Evolutionary conservation across 2,888 invertebrate genomes (phyloP).

Genomic region (Pyrgus malvae): DNA sequence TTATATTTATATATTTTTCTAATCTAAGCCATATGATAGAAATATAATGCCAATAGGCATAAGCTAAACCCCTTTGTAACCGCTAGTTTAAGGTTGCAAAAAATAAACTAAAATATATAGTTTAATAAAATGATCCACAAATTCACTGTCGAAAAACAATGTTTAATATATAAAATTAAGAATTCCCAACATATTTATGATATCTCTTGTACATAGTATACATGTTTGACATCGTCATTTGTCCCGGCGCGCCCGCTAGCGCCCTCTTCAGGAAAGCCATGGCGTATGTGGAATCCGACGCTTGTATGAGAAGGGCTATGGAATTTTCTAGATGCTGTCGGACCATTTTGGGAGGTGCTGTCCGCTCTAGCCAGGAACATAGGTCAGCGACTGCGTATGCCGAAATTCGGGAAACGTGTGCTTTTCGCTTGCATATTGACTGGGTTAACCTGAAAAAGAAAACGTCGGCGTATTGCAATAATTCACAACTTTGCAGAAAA

Average conservation of each 20-base stretch:
- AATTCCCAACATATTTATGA: conserved; percentile 74
- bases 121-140: no score
- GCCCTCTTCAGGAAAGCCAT: conserved; percentile 67
- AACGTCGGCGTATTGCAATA: no score
- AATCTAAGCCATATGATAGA: no score
- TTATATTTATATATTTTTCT: no score
- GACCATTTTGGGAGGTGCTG: conserved; percentile 56
- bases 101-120: no score
- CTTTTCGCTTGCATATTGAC: conserved; percentile 66
- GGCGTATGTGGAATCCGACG: conserved; percentile 59
- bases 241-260: conserved; percentile 58
- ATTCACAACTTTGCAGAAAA: no score
- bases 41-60: no score
- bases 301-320: conserved; percentile 60
- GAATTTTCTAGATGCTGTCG: conserved; percentile 70
- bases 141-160: no score
- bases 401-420: conserved; percentile 67
- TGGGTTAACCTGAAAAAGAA: conserved; percentile 62
- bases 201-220: conserved; percentile 72
- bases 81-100: no score
- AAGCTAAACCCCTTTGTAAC: no score
- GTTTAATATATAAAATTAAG: conserved; percentile 40
- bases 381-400: conserved; percentile 71
- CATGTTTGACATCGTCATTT: conserved; percentile 66
- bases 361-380: conserved; percentile 56